Evolutionary conservation across 2,797 vertebrate species (phyloP), one percentile per base, ranked within the genome.

Genomic region (Hirundo rustica): DNA sequence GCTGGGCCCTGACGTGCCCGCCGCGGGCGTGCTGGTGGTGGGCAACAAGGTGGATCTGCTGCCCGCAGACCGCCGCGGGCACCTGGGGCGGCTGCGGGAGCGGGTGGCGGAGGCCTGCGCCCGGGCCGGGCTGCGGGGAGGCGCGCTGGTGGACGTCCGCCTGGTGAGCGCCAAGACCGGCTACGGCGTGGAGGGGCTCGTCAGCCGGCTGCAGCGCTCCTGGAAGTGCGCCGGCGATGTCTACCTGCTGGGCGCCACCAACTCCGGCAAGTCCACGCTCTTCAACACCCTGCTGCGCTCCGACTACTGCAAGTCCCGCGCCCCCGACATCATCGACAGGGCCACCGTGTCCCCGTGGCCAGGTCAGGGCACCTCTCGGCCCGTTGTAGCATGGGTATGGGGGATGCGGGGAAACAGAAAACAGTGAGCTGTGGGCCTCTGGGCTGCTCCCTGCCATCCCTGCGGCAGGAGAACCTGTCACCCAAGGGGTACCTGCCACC

Each of bases 281-380:
- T 99, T 99, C 97, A 99, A 99, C 89, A 93, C 98, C 6, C 97
- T 99, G 47, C 97, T 99, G 32, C 92, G 96, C 61, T 99, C 99
- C 0, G 99, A 99, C 96, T 99, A 98, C 96, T 99, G 99, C 98
- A 99, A 98, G 53, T 97, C 98, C 86, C 98, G 96, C 13, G 98
- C 98, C 21, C 74, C 98, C 0, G 97, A 99, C 5, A 53, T 96
- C 19, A 76, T 99, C 48, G 89, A 97, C 92, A 98, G 98, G 84
- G 99, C 99, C 73, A 99, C 99, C 13, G 98, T 99, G 60, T 99
- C 99, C 0, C 96, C 99, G 0, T 99, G 99, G 99, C 99, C 99
- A 55, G 99, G 99, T 99, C 72, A 95, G 96, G 18, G 7, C 13
- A 0, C 13, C 0, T 0, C 34, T 36, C 2, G 13, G 27, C 8